Conservation (phyloP, 1,140 invertebrate species). For the Sarcophaga bullata region DNA sequence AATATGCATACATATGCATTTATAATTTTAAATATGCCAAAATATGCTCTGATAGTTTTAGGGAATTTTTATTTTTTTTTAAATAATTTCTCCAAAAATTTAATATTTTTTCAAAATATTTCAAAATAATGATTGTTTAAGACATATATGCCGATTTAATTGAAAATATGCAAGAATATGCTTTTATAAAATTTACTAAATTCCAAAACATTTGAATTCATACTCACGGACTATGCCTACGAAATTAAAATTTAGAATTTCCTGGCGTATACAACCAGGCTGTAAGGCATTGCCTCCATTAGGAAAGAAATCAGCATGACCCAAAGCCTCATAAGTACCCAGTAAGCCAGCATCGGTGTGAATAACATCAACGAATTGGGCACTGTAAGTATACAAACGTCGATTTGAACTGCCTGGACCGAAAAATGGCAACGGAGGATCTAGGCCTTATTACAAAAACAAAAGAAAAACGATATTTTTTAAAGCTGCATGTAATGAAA, state of each 20-base stretch:
- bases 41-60: too few relatives aligned
- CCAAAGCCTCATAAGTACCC: slow-evolving; percentile 78
- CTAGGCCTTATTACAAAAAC: slow-evolving; percentile 72
- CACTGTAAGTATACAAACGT: slow-evolving; percentile 79
- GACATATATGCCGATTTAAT: too few relatives aligned
- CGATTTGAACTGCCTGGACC: slow-evolving; percentile 74
- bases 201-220: background rate
- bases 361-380: slow-evolving; percentile 90
- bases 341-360: slow-evolving; percentile 87
- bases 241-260: slow-evolving; percentile 67
- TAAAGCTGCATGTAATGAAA: too few relatives aligned
- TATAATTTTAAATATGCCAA: too few relatives aligned
- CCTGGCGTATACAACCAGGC: slow-evolving; percentile 77
- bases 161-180: too few relatives aligned
- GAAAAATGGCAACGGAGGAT: slow-evolving; percentile 87
- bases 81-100: too few relatives aligned
- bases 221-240: slow-evolving; percentile 65
- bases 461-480: too few relatives aligned
- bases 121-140: too few relatives aligned
- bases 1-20: too few relatives aligned
- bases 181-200: too few relatives aligned
- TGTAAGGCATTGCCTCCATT: slow-evolving; percentile 82
- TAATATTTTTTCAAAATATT: too few relatives aligned
- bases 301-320: slow-evolving; percentile 89
- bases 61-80: too few relatives aligned